Conservation (phyloP, 2,113 vertebrate species). For the Rhinoderma darwinii region DNA sequence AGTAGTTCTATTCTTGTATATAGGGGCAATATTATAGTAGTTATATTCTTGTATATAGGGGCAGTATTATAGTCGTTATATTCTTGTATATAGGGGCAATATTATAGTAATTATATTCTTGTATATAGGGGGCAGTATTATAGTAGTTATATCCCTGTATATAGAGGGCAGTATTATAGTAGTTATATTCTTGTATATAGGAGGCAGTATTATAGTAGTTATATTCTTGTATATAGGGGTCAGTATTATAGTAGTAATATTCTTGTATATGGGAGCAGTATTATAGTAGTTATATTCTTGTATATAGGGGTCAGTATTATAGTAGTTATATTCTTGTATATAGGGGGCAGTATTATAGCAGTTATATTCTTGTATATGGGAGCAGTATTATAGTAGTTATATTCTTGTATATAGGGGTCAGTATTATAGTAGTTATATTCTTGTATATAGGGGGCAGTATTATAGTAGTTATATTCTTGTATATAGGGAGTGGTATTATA, state of each 20-base stretch:
- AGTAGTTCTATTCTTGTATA: constrained; percentile 7
- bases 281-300: neutral
- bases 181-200: constrained; percentile 5
- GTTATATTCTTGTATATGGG: no score
- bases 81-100: constrained; percentile 2
- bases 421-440: no score
- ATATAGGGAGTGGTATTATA: no score
- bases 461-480: no score
- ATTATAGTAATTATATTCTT: constrained; percentile 5
- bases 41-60: neutral
- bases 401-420: no score
- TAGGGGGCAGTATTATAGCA: no score
- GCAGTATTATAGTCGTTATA: neutral
- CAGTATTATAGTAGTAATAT: neutral
- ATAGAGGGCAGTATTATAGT: neutral
- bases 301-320: no score
- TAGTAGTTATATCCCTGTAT: neutral
- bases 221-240: neutral
- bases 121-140: neutral
- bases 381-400: no score
- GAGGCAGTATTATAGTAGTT: neutral
- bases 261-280: neutral
- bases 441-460: no score
- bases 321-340: no score
- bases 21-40: neutral